Conservation (phyloP, 2,113 vertebrate genomes). For the Corythoichthys intestinalis region DNA sequence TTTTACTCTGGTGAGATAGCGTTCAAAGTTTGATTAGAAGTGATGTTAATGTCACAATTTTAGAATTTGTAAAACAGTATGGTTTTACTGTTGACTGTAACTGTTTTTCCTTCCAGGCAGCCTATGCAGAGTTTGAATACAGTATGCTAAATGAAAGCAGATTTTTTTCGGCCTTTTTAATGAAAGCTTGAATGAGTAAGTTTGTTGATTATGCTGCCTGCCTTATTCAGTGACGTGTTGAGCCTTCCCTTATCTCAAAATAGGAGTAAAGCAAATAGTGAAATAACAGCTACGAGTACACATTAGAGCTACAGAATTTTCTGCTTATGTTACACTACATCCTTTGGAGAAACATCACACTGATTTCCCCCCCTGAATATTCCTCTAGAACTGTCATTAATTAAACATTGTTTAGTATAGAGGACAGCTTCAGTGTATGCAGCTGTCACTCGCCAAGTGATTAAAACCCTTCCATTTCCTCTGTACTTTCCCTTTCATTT, state of each 20-base stretch:
- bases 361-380: conserved; percentile 2
- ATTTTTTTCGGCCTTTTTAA: conserved; percentile 36
- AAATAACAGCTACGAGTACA: not conserved
- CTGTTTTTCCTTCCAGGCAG: not conserved
- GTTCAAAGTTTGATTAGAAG: conserved; percentile 2
- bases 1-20: conserved; percentile 7
- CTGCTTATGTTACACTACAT: not conserved
- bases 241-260: conserved; percentile 8
- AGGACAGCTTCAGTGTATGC: conserved; percentile 27
- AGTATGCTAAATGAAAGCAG: conserved; percentile 51
- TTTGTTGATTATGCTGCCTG: conserved; percentile 51
- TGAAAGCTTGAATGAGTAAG: conserved; percentile 17
- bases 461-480: conserved; percentile 36
- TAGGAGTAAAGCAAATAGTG: conserved; percentile 15
- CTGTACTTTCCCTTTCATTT: conserved; percentile 10
- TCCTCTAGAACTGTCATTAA: conserved; percentile 44
- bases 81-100: conserved; percentile 36
- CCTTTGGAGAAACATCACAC: conserved; percentile 14
- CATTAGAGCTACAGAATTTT: conserved; percentile 10
- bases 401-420: conserved; percentile 47
- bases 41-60: not conserved
- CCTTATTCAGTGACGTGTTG: conserved; percentile 45
- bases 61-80: conserved; percentile 3
- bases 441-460: conserved; percentile 39
- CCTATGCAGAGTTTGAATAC: conserved; percentile 18